These are phyloP conservation scores for Amblyjoppa proteus DNA, from an alignment of 2,888 invertebrate genomes.

Conservation along the genomic window DNA sequence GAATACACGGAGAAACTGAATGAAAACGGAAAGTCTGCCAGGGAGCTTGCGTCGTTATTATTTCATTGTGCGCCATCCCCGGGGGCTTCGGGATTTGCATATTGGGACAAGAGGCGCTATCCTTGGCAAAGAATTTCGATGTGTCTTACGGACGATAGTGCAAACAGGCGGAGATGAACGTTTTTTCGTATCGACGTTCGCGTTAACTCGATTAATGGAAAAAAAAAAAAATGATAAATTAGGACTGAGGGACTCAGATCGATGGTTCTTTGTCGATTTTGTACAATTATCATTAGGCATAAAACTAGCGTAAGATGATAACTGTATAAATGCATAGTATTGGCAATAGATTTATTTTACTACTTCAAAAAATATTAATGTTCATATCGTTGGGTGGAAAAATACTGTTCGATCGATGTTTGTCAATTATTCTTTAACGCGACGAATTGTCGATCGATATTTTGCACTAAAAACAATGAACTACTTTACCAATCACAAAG, in stretches of 20 bases:
- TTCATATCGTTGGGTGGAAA: neutral
- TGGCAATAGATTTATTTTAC: no score
- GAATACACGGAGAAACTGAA: neutral
- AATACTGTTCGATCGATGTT: neutral
- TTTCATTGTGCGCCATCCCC: slow-evolving; percentile 3
- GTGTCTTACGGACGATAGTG: neutral
- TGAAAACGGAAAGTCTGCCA: slow-evolving; percentile 10
- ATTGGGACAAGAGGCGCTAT: slow-evolving; percentile 4
- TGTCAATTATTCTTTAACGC: neutral
- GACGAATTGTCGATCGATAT: neutral
- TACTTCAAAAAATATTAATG: no score
- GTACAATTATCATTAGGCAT: no score
- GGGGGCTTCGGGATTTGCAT: slow-evolving; percentile 20
- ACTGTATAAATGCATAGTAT: no score
- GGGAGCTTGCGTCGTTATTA: slow-evolving; percentile 8
- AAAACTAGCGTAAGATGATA: no score
- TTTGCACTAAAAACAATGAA: neutral
- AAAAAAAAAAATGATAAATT: no score
- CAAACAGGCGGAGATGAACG: neutral
- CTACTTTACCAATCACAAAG: neutral
- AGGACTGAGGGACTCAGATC: no score
- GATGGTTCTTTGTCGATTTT: no score
- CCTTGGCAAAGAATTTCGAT: slow-evolving; percentile 14
- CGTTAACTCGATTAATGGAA: no score
- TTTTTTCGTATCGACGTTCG: neutral